A percentile compares a stretch with the other conserved stretches of the same genome.
These are phyloP conservation scores for Solen grandis DNA, from an alignment of 1,140 invertebrate genomes.

Conservation along the genomic window DNA sequence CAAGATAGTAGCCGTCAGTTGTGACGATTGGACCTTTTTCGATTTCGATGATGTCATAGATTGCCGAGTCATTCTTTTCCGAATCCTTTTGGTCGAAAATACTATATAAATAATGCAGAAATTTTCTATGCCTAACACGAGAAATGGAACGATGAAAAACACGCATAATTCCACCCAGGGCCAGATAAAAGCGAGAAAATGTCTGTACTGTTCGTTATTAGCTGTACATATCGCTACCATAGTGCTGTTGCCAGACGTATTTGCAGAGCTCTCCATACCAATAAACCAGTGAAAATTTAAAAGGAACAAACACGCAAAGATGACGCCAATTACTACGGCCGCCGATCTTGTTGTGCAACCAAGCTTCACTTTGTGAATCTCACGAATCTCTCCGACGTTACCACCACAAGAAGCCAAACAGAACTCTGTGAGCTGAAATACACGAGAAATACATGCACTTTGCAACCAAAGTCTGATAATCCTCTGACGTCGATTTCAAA, in stretches of 20 bases:
- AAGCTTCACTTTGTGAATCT: neutral
- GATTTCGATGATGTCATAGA: neutral
- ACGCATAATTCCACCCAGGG: conserved; percentile 13
- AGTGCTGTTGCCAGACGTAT: neutral
- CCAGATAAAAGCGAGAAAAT: neutral
- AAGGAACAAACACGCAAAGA: neutral
- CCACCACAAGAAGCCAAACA: neutral
- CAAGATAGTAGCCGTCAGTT: neutral
- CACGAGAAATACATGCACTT: neutral
- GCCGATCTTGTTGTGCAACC: neutral
- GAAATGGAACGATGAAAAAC: neutral
- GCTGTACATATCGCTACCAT: neutral
- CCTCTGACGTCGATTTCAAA: conserved; percentile 5
- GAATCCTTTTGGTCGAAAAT: neutral
- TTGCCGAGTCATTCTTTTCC: neutral
- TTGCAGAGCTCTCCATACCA: neutral
- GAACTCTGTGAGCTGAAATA: neutral
- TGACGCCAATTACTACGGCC: neutral
- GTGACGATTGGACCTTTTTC: neutral
- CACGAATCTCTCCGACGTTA: conserved; percentile 1
- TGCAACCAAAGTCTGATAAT: conserved; percentile 19
- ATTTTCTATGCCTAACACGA: neutral
- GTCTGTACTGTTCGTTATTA: neutral
- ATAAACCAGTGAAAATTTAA: conserved; percentile 5
- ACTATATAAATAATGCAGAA: neutral